These are phyloP conservation scores for Nezara viridula DNA, from an alignment of 2,888 invertebrate genomes.

Conservation along the genomic window DNA sequence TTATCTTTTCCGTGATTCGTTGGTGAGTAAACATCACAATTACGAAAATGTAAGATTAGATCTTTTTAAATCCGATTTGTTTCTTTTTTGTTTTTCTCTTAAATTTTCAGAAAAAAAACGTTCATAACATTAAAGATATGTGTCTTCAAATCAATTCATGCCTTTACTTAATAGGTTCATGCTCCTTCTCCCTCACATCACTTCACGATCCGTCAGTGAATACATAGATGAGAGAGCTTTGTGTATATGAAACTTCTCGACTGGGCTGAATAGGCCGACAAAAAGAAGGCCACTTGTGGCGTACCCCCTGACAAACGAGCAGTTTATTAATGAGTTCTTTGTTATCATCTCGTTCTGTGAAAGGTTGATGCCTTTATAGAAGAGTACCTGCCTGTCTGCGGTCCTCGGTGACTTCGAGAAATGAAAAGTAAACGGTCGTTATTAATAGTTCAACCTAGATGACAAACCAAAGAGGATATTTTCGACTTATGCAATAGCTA, in stretches of 20 bases:
- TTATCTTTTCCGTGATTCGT: too few relatives aligned
- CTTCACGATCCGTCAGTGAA: not conserved
- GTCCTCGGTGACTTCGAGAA: not conserved
- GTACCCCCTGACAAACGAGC: conserved; percentile 27
- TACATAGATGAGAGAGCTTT: not conserved
- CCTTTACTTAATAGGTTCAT: not conserved
- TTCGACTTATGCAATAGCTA: not conserved
- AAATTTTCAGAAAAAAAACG: too few relatives aligned
- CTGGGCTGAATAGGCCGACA: not conserved
- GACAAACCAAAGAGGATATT: not conserved
- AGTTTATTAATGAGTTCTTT: conserved; percentile 41
- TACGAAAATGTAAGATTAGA: too few relatives aligned
- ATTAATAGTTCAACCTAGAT: not conserved
- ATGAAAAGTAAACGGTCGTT: not conserved
- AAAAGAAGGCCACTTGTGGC: not conserved
- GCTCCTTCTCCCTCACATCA: not conserved
- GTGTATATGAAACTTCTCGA: conserved; percentile 31
- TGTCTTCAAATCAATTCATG: not conserved
- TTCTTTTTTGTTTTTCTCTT: too few relatives aligned
- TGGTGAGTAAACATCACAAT: too few relatives aligned
- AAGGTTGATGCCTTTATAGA: not conserved
- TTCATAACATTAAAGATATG: too few relatives aligned
- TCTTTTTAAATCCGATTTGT: too few relatives aligned
- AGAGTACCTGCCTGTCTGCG: not conserved
- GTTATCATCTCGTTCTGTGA: conserved; percentile 23